Evolutionary conservation across 2,797 vertebrate genomes (phyloP), one percentile per base, ranked within the genome.

Genomic region (Lithobates sylvaticus): DNA sequence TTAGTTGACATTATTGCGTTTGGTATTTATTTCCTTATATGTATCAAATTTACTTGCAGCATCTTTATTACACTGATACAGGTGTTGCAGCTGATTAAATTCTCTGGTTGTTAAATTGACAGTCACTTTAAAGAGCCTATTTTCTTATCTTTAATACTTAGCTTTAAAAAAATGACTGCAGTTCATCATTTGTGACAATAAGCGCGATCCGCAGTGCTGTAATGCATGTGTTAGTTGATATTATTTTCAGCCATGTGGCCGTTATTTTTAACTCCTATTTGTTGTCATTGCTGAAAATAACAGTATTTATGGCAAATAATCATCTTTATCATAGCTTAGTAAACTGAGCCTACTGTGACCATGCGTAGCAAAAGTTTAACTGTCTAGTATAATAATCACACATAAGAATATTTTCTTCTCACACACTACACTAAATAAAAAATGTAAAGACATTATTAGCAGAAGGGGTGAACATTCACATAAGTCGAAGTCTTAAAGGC

Each of bases 41-140:
- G 84, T 70, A 81, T 76, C 72, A 61, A 73, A 71, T 76, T 76
- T 58, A 65, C 61, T 81, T 76, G 36, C 65, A 2, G 72, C 64
- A 64, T 76, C 47, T n/a, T 77, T 67, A 64, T 61, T 82, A 47
- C 78, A 81, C 76, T 71, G 65, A 76, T 86, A 77, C 78, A 86
- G 84, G 84, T 81, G 84, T 75, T 86, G 73, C n/a, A 65, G 75
- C 78, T 81, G 84, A 86, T 86, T 82, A 86, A 77, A 50, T 81
- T 58, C 36, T 76, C 81, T 23, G 21, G 54, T 61, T 23, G 54
- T 61, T n/a, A 61, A 61, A 61, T 21, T 23, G 18, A 61, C 54
- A 61, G 54, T 61, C 5, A 61, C 76, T 81, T 86, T 68, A 86
- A 76, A 70, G 65, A 54, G 44, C 32, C 32, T n/a, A 81, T 86